phyloP scores from a whole-genome alignment of 1,140 invertebrate species.

The Drosophila quadrilineata region DNA sequence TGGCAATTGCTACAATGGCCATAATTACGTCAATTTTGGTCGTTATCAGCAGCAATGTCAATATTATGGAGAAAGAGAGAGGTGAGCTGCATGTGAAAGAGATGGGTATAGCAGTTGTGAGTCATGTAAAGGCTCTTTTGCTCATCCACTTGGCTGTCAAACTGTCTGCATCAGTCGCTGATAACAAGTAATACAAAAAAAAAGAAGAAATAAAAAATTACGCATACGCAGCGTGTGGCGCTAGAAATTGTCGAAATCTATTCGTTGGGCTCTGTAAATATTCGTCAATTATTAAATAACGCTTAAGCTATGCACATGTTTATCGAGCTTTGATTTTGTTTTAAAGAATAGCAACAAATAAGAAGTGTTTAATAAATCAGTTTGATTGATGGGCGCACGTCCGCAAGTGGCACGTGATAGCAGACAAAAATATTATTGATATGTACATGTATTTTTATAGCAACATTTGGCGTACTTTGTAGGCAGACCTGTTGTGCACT shows the following conservation, averaged over 20 bases:
- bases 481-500: no score
- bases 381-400: constrained; percentile 54
- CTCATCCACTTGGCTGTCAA: constrained; percentile 15
- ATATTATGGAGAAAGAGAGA: not conserved
- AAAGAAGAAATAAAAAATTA: not conserved
- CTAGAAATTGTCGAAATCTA: not conserved
- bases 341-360: no score
- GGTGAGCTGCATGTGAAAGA: no score
- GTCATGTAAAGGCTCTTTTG: constrained; percentile 22
- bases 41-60: constrained; percentile 40
- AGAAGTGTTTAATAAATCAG: constrained; percentile 63
- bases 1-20: constrained; percentile 26
- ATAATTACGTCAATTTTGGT: constrained; percentile 62
- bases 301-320: constrained; percentile 20
- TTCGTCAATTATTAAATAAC: no score
- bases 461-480: no score
- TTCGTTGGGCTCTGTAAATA: no score
- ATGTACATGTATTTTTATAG: no score
- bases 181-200: no score
- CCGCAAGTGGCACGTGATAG: not conserved
- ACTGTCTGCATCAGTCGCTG: not conserved
- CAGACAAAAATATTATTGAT: no score
- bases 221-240: constrained; percentile 16
- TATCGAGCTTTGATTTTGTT: constrained; percentile 45
- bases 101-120: no score